A percentile compares a stretch with the other conserved stretches of the same genome.
phyloP scores from a whole-genome alignment of 2,797 vertebrate genomes.

The Trematomus bernacchii region DNA sequence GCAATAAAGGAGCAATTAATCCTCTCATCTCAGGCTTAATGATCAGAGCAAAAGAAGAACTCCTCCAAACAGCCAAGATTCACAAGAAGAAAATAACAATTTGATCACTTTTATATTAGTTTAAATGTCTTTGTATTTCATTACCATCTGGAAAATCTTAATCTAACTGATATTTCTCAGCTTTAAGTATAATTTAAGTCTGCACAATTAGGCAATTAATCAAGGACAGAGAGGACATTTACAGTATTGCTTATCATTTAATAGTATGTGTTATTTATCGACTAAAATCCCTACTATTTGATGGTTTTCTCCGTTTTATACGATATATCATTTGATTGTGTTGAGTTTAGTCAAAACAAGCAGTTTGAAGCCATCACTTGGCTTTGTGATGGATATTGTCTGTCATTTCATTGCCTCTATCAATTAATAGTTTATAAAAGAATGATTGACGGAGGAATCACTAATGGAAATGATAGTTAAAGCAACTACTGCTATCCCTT shows the following conservation, averaged over 20 bases:
- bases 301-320: neutral
- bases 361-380: neutral
- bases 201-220: neutral
- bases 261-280: neutral
- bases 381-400: too few relatives aligned
- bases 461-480: neutral
- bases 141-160: neutral
- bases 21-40: constrained; percentile 42
- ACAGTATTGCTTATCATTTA: neutral
- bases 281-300: neutral
- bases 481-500: neutral
- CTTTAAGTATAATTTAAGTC: neutral
- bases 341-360: neutral
- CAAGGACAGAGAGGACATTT: neutral
- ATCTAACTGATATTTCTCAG: neutral
- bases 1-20: constrained; percentile 51
- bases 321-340: neutral
- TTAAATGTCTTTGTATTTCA: neutral
- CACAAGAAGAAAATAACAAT: neutral
- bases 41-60: constrained; percentile 12
- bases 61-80: constrained; percentile 1
- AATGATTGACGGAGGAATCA: neutral
- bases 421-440: neutral
- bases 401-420: too few relatives aligned
- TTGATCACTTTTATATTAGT: neutral